Percentiles rank a stretch among this genome's conserved stretches.
These are phyloP conservation scores for Alectura lathami DNA, from an alignment of 2,113 vertebrate genomes.

Conservation along the genomic window DNA sequence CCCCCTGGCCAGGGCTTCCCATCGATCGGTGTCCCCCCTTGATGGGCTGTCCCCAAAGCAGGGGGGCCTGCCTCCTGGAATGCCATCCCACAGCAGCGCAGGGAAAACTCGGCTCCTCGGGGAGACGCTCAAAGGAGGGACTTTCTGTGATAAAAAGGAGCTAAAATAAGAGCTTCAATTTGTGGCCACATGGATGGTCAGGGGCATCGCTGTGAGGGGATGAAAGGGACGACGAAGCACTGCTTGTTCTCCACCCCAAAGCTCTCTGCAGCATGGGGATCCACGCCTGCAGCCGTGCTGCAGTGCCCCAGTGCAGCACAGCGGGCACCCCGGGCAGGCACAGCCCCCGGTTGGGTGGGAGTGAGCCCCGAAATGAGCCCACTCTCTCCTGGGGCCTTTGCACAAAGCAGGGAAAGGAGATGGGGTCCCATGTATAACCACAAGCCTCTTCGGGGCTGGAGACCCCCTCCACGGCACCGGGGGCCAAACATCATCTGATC, in stretches of 20 bases:
- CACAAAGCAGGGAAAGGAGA: background rate
- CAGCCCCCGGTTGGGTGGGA: background rate
- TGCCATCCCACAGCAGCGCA: too few species aligned
- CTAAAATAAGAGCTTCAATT: background rate
- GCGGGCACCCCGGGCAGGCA: too few species aligned
- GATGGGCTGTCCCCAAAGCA: background rate
- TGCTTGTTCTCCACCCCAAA: background rate
- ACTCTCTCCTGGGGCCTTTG: too few species aligned
- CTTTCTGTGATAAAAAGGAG: background rate
- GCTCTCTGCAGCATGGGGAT: too few species aligned
- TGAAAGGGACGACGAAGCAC: background rate
- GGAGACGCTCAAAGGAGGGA: background rate
- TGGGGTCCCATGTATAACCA: background rate
- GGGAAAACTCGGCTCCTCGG: too few species aligned
- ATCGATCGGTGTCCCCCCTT: accelerated
- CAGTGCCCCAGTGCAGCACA: background rate
- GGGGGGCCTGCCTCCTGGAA: too few species aligned
- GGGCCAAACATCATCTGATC: accelerated
- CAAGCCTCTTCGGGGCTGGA: background rate
- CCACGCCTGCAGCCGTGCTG: background rate
- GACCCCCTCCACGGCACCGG: background rate
- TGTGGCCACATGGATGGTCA: accelerated
- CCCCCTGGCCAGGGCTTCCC: background rate
- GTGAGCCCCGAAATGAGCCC: background rate
- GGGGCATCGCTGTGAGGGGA: accelerated